Percentiles rank a stretch among this genome's conserved stretches.
Evolutionary conservation across 2,888 invertebrate species (phyloP).

Genomic region (Altica lythri): DNA sequence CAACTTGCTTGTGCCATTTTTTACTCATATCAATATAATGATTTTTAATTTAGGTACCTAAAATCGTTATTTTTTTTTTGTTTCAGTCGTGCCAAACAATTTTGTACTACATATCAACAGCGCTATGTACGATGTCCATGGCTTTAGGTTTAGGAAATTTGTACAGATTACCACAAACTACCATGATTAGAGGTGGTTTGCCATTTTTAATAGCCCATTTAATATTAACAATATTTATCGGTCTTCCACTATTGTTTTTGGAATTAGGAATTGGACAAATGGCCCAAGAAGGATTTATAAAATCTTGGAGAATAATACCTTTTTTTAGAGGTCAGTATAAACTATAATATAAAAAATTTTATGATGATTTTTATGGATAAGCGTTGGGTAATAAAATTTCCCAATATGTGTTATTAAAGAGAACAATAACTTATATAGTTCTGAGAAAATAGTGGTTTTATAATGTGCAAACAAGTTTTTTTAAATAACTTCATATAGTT

Average conservation of each 20-base stretch:
- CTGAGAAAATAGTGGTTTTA: no score
- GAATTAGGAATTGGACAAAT: slow-evolving; percentile 69
- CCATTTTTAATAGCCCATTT: slow-evolving; percentile 62
- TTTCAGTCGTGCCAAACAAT: slow-evolving; percentile 56
- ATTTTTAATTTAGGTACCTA: no score
- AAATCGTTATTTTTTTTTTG: no score
- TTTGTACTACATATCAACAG: slow-evolving; percentile 55
- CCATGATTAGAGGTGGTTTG: slow-evolving; percentile 64
- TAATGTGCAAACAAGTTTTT: no score
- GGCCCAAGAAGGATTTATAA: slow-evolving; percentile 68
- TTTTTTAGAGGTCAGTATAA: slow-evolving; percentile 68
- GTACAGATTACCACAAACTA: slow-evolving; percentile 65
- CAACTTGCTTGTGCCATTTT: no score
- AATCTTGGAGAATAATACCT: slow-evolving; percentile 69
- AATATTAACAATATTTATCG: slow-evolving; percentile 59
- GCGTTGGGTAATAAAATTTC: no score
- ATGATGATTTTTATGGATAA: no score
- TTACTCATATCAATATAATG: no score
- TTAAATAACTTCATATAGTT: no score
- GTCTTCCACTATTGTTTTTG: slow-evolving; percentile 64
- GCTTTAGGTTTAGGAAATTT: slow-evolving; percentile 63
- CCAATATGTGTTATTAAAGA: no score
- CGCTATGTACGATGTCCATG: slow-evolving; percentile 62
- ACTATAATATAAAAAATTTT: no score
- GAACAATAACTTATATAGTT: no score